Percentiles rank a stretch among this genome's conserved stretches.
phyloP scores from a whole-genome alignment of 1,140 invertebrate genomes.

The Drepana arcuata region DNA sequence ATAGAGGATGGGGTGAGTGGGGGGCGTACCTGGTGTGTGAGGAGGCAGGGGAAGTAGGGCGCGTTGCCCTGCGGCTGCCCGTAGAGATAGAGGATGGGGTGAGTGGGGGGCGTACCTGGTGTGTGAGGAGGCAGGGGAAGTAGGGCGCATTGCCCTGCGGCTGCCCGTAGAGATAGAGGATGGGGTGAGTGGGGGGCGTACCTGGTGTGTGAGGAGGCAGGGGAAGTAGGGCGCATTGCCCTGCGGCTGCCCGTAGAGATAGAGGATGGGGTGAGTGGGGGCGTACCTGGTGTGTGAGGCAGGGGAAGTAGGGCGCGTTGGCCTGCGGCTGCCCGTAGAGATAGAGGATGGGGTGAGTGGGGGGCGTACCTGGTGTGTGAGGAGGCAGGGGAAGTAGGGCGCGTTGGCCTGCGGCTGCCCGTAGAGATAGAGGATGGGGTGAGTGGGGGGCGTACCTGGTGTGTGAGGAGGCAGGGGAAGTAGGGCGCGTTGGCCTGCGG shows the following conservation, averaged over 20 bases:
- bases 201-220: conserved; percentile 79
- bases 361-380: conserved; percentile 79
- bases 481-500: conserved; percentile 87
- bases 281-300: conserved; percentile 78
- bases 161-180: conserved; percentile 85
- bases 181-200: no score
- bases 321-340: conserved; percentile 85
- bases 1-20: no score
- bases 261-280: no score
- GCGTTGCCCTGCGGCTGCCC: conserved; percentile 85
- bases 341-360: no score
- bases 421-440: no score
- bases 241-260: conserved; percentile 85
- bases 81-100: no score
- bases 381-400: conserved; percentile 84
- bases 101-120: no score
- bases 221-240: conserved; percentile 89
- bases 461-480: conserved; percentile 83
- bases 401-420: conserved; percentile 85
- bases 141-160: conserved; percentile 87
- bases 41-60: conserved; percentile 84
- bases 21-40: conserved; percentile 79
- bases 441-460: no score
- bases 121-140: conserved; percentile 83
- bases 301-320: conserved; percentile 87